Conservation (phyloP, 2,113 vertebrate species). For the Mesembrinibis cayennensis region DNA sequence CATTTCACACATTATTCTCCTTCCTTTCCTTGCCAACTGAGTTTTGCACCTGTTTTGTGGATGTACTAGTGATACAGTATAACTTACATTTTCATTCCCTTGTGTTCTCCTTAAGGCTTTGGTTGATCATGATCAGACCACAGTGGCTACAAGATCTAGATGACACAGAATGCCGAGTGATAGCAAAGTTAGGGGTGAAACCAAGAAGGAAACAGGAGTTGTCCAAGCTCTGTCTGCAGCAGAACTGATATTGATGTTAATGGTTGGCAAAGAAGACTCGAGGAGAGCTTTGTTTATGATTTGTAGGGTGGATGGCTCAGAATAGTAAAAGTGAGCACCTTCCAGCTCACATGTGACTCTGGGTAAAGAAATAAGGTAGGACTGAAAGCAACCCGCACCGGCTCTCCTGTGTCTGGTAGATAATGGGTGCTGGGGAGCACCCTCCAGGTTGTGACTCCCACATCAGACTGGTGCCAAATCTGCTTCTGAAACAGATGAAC, state of each 20-base stretch:
- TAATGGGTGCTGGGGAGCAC: background rate
- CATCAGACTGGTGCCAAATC: background rate
- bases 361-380: background rate
- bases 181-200: background rate
- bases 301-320: background rate
- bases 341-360: background rate
- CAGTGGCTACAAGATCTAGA: background rate
- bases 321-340: background rate
- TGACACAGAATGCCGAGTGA: background rate
- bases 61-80: background rate
- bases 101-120: background rate
- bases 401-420: background rate
- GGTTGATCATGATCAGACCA: background rate
- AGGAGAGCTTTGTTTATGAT: background rate
- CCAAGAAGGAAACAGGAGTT: background rate
- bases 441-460: background rate
- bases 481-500: background rate
- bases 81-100: background rate
- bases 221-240: background rate
- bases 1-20: background rate
- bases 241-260: background rate
- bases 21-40: background rate
- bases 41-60: background rate
- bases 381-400: background rate
- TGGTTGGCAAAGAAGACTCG: background rate